Evolutionary conservation across 2,113 vertebrate genomes (phyloP).

Genomic region (Chaenogobius annularis): DNA sequence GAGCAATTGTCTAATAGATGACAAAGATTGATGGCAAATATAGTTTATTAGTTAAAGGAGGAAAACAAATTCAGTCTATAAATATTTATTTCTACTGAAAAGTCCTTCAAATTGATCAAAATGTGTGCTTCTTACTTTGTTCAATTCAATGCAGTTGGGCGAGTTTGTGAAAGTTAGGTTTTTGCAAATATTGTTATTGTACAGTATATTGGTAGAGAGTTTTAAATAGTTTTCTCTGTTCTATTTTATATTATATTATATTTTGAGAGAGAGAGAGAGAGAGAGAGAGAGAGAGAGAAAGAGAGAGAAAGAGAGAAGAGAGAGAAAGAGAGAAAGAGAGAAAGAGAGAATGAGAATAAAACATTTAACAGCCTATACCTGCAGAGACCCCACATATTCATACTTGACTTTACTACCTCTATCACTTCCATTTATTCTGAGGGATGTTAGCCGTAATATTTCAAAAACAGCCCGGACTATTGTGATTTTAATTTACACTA

Average conservation of each 20-base stretch:
- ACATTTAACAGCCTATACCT: too few relatives aligned
- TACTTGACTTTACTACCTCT: not conserved
- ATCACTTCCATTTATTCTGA: not conserved
- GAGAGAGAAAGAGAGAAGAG: too few relatives aligned
- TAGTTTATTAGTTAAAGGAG: slow-evolving; percentile 60
- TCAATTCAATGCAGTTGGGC: slow-evolving; percentile 8
- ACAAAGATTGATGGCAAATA: slow-evolving; percentile 66
- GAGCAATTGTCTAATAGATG: slow-evolving; percentile 54
- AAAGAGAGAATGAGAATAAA: too few relatives aligned
- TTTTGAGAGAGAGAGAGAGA: too few relatives aligned
- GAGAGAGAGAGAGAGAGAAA: too few relatives aligned
- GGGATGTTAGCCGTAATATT: not conserved
- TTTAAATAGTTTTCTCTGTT: too few relatives aligned
- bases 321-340: too few relatives aligned
- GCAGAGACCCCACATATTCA: not conserved
- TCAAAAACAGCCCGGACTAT: slow-evolving; percentile 14
- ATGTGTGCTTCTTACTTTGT: slow-evolving; percentile 41
- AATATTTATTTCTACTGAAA: slow-evolving; percentile 67
- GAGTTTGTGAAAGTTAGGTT: too few relatives aligned
- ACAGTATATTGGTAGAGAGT: too few relatives aligned
- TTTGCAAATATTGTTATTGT: not conserved
- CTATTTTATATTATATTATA: too few relatives aligned
- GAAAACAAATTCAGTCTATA: slow-evolving; percentile 58
- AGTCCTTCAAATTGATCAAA: slow-evolving; percentile 60
- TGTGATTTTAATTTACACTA: not conserved